phyloP scores from a whole-genome alignment of 1,140 invertebrate genomes.

The Bathynomus jamesi region DNA sequence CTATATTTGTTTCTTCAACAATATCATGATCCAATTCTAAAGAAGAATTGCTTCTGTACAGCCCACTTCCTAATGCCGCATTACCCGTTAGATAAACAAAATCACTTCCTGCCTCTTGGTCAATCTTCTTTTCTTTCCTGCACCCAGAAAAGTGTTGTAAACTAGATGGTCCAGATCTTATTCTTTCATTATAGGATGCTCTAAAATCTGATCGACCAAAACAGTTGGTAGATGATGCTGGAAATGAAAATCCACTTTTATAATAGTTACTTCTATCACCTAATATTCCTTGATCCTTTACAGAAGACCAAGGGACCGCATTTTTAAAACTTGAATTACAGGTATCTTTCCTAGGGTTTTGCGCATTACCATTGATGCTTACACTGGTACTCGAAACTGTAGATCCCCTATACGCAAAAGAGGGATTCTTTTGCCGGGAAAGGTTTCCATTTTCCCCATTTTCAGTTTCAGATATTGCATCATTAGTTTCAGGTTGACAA shows the following conservation, averaged over 20 bases:
- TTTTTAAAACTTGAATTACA: neutral
- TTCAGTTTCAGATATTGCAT: neutral
- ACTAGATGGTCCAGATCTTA: neutral
- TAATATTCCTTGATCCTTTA: no score
- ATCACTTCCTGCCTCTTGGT: neutral
- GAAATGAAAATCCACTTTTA: neutral
- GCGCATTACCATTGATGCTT: neutral
- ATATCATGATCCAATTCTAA: neutral
- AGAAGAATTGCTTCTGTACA: neutral
- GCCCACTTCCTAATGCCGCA: neutral
- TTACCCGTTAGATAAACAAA: neutral
- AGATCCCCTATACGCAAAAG: neutral
- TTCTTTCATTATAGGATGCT: neutral
- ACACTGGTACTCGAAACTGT: neutral
- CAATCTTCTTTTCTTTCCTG: neutral
- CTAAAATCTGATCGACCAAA: neutral
- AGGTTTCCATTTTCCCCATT: neutral
- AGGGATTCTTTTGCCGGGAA: neutral
- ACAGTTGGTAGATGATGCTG: neutral
- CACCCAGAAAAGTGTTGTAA: neutral
- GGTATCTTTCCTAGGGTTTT: neutral
- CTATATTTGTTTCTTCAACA: neutral
- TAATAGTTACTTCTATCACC: neutral
- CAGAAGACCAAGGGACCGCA: neutral
- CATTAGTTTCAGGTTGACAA: neutral